Evolutionary conservation across 2,888 invertebrate genomes (phyloP).

Genomic region (Chrysolina americana): DNA sequence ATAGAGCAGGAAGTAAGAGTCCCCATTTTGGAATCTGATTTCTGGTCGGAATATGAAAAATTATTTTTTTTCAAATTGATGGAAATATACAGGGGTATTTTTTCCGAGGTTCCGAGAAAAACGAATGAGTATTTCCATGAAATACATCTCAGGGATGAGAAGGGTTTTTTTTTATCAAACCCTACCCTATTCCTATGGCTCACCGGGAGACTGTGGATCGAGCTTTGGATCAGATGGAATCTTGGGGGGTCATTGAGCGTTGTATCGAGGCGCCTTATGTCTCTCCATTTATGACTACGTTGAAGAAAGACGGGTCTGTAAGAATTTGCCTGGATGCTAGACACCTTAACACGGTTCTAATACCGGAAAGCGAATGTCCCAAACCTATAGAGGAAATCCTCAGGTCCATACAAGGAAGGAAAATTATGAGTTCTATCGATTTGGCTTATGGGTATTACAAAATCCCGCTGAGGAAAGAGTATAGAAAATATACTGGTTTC

Average conservation of each 20-base stretch:
- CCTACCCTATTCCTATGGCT: neutral
- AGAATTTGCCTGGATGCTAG: neutral
- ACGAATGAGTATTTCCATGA: neutral
- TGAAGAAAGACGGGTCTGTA: neutral
- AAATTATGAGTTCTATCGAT: neutral
- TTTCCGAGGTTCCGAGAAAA: neutral
- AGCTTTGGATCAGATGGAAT: neutral
- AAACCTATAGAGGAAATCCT: conserved; percentile 3
- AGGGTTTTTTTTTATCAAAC: too few relatives aligned
- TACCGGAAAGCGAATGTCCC: neutral
- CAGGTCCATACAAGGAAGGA: neutral
- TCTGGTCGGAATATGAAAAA: neutral
- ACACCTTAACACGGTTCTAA: neutral
- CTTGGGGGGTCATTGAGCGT: neutral
- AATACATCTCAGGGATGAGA: neutral
- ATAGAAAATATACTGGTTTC: neutral
- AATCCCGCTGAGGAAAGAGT: neutral
- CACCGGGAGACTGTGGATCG: neutral
- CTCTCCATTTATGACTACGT: too few relatives aligned
- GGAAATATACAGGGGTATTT: neutral
- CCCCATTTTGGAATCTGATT: neutral
- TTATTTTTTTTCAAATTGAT: neutral
- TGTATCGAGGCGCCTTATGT: neutral
- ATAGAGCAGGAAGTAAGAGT: neutral
- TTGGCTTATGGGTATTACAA: neutral